Evolutionary conservation across 2,888 invertebrate species (phyloP).

Genomic region (Aelia acuminata): DNA sequence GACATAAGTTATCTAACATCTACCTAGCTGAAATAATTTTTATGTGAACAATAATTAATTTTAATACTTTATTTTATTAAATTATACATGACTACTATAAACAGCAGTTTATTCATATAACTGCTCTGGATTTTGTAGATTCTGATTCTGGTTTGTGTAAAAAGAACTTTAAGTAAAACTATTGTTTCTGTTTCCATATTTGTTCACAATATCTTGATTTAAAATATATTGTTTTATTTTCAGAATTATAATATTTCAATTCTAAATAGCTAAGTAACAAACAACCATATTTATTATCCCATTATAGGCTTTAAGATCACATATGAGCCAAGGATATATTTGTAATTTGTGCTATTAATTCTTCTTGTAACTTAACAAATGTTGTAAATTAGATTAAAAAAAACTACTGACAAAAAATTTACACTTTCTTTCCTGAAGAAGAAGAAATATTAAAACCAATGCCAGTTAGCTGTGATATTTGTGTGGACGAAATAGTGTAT

Average conservation of each 20-base stretch:
- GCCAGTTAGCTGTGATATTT: constrained; percentile 64
- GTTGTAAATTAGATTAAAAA: not conserved
- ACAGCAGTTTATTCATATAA: not conserved
- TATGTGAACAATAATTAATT: no score
- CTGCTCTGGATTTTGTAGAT: not conserved
- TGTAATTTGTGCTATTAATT: not conserved
- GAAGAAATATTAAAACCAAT: constrained; percentile 43
- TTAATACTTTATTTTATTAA: not conserved
- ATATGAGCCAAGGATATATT: not conserved
- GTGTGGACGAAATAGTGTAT: constrained; percentile 63
- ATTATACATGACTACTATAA: not conserved
- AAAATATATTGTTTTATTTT: not conserved
- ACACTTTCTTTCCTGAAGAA: constrained; percentile 28
- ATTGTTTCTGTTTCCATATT: not conserved
- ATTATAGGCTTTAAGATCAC: not conserved
- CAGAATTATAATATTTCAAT: not conserved
- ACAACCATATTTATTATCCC: not conserved
- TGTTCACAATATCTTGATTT: not conserved
- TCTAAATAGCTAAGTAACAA: not conserved
- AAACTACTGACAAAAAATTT: not conserved
- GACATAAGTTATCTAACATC: no score
- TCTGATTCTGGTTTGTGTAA: not conserved
- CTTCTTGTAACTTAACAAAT: not conserved
- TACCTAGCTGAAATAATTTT: no score
- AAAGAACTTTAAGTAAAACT: not conserved